These are phyloP conservation scores for Drosophila prostipennis DNA, from an alignment of 2,888 invertebrate species.

Conservation along the genomic window DNA sequence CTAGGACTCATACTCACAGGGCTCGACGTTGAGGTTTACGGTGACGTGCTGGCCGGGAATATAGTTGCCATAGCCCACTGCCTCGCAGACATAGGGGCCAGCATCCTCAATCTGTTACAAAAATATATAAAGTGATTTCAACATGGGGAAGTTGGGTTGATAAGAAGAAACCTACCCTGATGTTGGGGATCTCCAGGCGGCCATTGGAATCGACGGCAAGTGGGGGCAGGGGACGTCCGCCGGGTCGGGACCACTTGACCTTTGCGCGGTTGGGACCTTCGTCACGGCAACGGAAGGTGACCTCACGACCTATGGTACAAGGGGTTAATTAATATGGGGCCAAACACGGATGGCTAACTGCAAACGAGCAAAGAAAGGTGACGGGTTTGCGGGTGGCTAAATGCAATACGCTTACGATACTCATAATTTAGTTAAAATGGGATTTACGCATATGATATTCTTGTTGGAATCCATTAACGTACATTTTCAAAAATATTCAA, in stretches of 20 bases:
- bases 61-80: slow-evolving; percentile 87
- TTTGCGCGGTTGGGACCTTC: slow-evolving; percentile 91
- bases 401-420: slow-evolving; percentile 1
- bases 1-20: slow-evolving; percentile 87
- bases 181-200: slow-evolving; percentile 93
- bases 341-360: not conserved
- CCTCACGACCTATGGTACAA: slow-evolving; percentile 90
- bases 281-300: slow-evolving; percentile 96
- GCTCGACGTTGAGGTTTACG: slow-evolving; percentile 90
- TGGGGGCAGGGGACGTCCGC: slow-evolving; percentile 91
- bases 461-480: not conserved
- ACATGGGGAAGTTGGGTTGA: not conserved
- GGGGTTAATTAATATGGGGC: slow-evolving; percentile 16
- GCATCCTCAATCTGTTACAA: slow-evolving; percentile 87
- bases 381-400: not conserved
- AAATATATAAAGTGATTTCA: not conserved
- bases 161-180: slow-evolving; percentile 85
- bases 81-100: slow-evolving; percentile 94
- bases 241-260: slow-evolving; percentile 91
- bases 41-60: slow-evolving; percentile 88
- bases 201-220: slow-evolving; percentile 90
- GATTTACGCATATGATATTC: not conserved
- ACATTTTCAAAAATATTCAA: not conserved
- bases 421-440: not conserved
- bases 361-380: slow-evolving; percentile 11